Evolutionary conservation across 2,797 vertebrate genomes (phyloP).

Genomic region (Megaceryle alcyon): DNA sequence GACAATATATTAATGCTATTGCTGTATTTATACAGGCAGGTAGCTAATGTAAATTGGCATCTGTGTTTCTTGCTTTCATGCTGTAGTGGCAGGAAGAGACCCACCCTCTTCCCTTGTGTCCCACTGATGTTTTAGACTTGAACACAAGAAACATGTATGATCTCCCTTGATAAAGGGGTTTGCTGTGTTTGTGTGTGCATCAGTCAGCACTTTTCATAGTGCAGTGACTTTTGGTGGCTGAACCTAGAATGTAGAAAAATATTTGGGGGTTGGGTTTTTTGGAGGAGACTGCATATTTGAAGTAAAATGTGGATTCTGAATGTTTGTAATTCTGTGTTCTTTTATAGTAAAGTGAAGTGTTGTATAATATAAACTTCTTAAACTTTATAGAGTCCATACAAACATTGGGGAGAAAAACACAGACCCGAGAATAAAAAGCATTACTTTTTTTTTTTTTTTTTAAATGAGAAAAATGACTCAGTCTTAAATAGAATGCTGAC

Average conservation of each 20-base stretch:
- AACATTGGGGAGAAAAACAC: not conserved
- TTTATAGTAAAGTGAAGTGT: not conserved
- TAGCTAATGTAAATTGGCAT: not conserved
- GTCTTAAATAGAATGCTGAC: not conserved
- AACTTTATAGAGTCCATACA: not conserved
- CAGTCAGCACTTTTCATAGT: not conserved
- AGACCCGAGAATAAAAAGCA: not conserved
- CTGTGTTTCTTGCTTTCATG: not conserved
- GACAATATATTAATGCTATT: not conserved
- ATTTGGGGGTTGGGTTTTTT: not conserved
- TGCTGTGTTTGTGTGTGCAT: not conserved
- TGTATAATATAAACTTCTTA: not conserved
- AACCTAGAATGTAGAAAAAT: not conserved
- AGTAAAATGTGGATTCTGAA: not conserved
- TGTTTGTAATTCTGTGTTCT: not conserved
- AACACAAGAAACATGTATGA: not conserved
- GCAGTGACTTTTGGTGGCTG: not conserved
- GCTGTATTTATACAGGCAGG: not conserved
- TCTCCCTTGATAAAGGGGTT: not conserved
- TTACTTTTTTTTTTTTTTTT: not conserved
- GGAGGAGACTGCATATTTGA: accelerated
- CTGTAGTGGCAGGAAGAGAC: not conserved
- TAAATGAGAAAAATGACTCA: not conserved
- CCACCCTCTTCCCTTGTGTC: not conserved
- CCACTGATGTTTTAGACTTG: not conserved